phyloP scores from a whole-genome alignment of 2,113 vertebrate species.

The Bettongia penicillata region DNA sequence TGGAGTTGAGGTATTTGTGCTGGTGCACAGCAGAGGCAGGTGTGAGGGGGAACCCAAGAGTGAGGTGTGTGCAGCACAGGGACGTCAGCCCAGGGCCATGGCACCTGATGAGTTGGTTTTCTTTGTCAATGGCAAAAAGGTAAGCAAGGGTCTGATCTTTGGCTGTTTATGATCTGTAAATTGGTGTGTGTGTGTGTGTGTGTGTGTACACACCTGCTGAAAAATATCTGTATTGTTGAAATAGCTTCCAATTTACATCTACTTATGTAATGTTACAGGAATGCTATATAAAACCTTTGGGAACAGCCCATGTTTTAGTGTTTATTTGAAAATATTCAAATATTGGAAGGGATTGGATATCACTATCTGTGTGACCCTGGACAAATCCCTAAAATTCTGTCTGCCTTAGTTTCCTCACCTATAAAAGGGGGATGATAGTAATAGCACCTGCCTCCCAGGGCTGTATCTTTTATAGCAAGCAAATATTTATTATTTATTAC shows the following conservation, averaged over 20 bases:
- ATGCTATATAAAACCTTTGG: background rate
- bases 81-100: slow-evolving; percentile 24
- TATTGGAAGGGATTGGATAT: background rate
- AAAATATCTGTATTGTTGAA: background rate
- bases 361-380: background rate
- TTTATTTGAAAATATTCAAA: background rate
- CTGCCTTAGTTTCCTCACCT: background rate
- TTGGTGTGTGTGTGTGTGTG: accelerated
- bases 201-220: background rate
- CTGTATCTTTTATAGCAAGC: background rate
- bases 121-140: slow-evolving; percentile 98
- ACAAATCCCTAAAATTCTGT: background rate
- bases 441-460: background rate
- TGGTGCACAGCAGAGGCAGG: background rate
- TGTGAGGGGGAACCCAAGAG: slow-evolving; percentile 6
- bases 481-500: background rate
- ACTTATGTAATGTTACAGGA: background rate
- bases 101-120: slow-evolving; percentile 88
- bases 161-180: background rate
- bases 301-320: background rate
- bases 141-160: slow-evolving; percentile 77
- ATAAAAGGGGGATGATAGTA: background rate
- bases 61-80: background rate
- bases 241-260: background rate
- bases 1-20: slow-evolving; percentile 42